Evolutionary conservation across 2,888 invertebrate genomes (phyloP).

Genomic region (Caenorhabditis angaria): DNA sequence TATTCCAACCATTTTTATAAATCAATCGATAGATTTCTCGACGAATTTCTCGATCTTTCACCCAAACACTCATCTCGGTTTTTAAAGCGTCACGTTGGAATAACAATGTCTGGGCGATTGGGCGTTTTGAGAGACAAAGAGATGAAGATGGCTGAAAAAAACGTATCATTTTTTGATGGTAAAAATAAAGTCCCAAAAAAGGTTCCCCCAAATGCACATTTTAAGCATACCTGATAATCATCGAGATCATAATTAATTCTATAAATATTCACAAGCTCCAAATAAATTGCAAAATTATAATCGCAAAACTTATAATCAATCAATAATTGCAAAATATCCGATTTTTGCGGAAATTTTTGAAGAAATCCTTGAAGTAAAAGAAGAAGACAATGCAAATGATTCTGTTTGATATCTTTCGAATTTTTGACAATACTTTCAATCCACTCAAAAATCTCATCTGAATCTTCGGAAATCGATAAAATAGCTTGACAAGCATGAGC

Average conservation of each 20-base stretch:
- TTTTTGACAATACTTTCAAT: neutral
- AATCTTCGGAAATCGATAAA: constrained; percentile 44
- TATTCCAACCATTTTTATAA: constrained; percentile 27
- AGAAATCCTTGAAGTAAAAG: constrained; percentile 19
- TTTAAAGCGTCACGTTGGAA: constrained; percentile 23
- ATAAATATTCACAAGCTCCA: constrained; percentile 16
- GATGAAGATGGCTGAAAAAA: neutral
- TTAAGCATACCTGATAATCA: constrained; percentile 15
- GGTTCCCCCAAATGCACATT: neutral
- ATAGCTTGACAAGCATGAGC: constrained; percentile 58
- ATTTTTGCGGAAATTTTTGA: neutral
- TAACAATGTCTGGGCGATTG: constrained; percentile 20
- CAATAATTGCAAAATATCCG: neutral
- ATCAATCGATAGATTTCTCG: constrained; percentile 27
- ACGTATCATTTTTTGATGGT: no score
- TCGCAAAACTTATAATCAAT: constrained; percentile 15
- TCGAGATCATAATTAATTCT: constrained; percentile 25
- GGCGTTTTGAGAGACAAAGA: constrained; percentile 21
- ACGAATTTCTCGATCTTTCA: constrained; percentile 24
- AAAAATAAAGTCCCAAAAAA: no score
- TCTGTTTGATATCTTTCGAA: constrained; percentile 21
- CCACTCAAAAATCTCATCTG: constrained; percentile 12
- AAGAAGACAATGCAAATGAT: constrained; percentile 31
- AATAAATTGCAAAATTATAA: constrained; percentile 21
- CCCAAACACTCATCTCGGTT: constrained; percentile 23